These are phyloP conservation scores for Dryas iulia DNA, from an alignment of 1,140 invertebrate species.

Conservation along the genomic window DNA sequence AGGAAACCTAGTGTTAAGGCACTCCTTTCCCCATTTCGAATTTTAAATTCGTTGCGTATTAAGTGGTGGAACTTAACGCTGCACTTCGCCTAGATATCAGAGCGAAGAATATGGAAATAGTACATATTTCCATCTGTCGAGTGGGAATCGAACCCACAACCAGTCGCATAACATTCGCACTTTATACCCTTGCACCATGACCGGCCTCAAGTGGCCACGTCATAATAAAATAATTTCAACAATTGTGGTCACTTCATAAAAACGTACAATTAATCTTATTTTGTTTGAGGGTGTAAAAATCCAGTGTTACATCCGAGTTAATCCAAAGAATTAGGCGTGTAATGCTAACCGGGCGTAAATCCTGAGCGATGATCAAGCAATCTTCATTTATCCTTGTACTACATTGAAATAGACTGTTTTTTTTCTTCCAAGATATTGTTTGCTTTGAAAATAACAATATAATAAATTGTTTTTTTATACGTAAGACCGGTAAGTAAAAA, in stretches of 20 bases:
- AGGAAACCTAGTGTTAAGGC: too few species aligned
- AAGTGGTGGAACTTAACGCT: too few species aligned
- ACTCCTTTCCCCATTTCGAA: too few species aligned
- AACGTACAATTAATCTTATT: conserved; percentile 2
- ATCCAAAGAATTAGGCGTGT: conserved; percentile 17
- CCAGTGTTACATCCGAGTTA: conserved; percentile 7
- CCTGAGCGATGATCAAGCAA: conserved; percentile 8
- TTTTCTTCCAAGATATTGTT: background rate
- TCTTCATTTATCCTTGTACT: conserved; percentile 7
- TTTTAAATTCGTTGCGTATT: too few species aligned
- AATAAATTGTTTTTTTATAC: background rate
- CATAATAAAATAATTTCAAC: background rate
- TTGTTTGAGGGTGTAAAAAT: conserved; percentile 10
- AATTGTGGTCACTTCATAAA: background rate
- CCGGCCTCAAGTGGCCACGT: too few species aligned
- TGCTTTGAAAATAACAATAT: background rate
- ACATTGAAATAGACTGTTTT: conserved; percentile 8
- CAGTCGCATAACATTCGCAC: too few species aligned
- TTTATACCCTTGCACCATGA: too few species aligned
- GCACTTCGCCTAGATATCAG: too few species aligned
- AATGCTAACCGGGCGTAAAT: conserved; percentile 12
- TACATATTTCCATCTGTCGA: too few species aligned
- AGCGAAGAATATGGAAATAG: too few species aligned
- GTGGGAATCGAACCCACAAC: too few species aligned
- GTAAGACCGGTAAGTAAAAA: too few species aligned